Evolutionary conservation across 2,113 vertebrate genomes (phyloP), one percentile per base, ranked within the genome.

Genomic region (Pseudopodoces humilis): DNA sequence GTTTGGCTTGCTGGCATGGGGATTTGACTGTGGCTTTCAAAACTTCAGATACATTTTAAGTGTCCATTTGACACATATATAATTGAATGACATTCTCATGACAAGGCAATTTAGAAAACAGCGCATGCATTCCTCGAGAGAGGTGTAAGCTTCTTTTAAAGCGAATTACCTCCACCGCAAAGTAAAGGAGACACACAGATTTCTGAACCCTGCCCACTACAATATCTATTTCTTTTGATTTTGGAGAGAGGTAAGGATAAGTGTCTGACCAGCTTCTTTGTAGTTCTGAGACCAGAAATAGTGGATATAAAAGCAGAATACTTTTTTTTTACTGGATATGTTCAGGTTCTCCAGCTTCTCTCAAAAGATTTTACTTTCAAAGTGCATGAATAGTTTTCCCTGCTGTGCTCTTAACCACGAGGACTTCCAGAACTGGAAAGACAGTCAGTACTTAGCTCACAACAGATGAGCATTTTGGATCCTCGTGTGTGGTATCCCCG

Each of bases 1-100:
- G 14, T 82, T 94, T 53, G 19, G 5, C 5, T 65, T 67, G 33
- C 0, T 0, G 11, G 21, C 7, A 13, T 0, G 0, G 13, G 22
- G 20, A 62, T 15, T 33, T 80, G 25, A 13, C 35, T 46, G 28
- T 7, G 3, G 25, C 15, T 88, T 64, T 63, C 35, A 63, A 59
- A 92, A 63, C 20, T 83, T 78, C 28, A 17, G 19, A 2, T 37
- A 28, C 15, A 3, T 68, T 88, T 25, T 69, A 25, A 63, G 15
- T 37, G 37, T 52, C 19, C 31, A 3, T 75, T 89, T 84, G 17
- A 44, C 6, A 8, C 25, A 82, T 19, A 12, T 53, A 44, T 67
- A 62, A 56, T 19, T 47, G 9, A 85, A 52, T 41, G 3, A 4
- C 35, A 46, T 70, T 88, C 9, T 84, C 10, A 11, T 20, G 33